Evolutionary conservation across 2,888 invertebrate genomes (phyloP), one percentile per base, ranked within the genome.

Genomic region (Pinctada fucata): DNA sequence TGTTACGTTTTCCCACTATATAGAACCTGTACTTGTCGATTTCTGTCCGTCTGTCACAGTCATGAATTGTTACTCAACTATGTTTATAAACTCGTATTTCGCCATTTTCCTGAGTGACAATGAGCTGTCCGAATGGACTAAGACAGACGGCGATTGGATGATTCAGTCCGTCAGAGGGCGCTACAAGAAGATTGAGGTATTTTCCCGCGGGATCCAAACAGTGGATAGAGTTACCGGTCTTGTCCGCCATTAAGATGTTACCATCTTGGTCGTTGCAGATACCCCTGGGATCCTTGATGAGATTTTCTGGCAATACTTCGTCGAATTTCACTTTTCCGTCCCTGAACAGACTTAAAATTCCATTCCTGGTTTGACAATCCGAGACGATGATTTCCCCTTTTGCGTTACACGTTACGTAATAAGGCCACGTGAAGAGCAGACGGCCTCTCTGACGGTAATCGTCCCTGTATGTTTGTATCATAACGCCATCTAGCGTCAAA

Each of bases 31-130:
- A 31, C 31, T 31, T 31, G 31, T 31, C 31, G 31, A 31, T 31
- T 31, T 31, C 31, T 31, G 31, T 31, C 31, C 31, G 31, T 31
- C 31, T 31, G 31, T 31, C 31, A 31, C 1, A 31, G 31, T 31
- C 31, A 31, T 31, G 31, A 31, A 31, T 31, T 31, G 31, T 31
- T 31, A 31, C 31, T 75, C 75, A 75, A 31, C 52, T 75, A 63
- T 74, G 70, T 31, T 80, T 80, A 64, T 75, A 86, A 6, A 86
- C 85, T 76, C 84, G 84, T n/a, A 86, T 83, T 67, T 86, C 86
- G 13, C 86, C 86, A 47, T 86, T 86, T 75, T 86, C 86, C 67
- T 85, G 86, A 6, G 86, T 86, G 10, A 86, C 84, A 65, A 86
- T 84, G 6, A 86, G 80, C 69, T 86, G 86, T 48, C 86, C 86